Evolutionary conservation across 2,888 invertebrate species (phyloP), one percentile per base, ranked within the genome.

Genomic region (Amphipyra berbera): DNA sequence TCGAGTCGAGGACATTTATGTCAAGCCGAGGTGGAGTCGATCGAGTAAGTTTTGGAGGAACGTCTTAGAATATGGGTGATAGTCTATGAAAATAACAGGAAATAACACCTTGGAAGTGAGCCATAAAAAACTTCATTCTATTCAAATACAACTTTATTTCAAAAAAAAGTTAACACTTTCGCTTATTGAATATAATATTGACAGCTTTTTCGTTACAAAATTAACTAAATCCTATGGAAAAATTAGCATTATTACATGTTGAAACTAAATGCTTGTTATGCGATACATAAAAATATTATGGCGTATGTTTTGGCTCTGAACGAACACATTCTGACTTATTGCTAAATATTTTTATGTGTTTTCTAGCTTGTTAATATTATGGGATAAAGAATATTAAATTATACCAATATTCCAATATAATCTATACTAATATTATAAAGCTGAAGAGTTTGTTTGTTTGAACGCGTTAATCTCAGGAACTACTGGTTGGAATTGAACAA

Each of bases 131-230:
- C 7, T 30, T 30, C 30, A 30, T 30, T 30, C 6, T 30, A 30
- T 68, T 63, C 47, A 76, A 72, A 74, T 71, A 72, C 59, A 77
- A 63, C 44, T 82, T 82, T 82, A 78, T 82, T 82, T 62, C 61
- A 6, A 64, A 78, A 78, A 78, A 78, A 73, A 70, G 63, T 77
- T 54, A 70, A 69, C 73, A 73, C 61, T 75, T 67, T 60, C 50
- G 21, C 66, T 73, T 73, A 74, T n/a, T 0, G 14, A 59, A 46
- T 61, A 64, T 46, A 62, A 9, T 44, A 50, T 40, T 48, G 53
- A 67, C 37, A 48, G 21, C 6, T 59, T 62, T 61, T 55, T 50
- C 0, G 37, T 57, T 61, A 54, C 45, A 59, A 60, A 46, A 59
- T 50, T n/a, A 49, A 57, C 60, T 54, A 60, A 59, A 57, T 53